Evolutionary conservation across 1,140 invertebrate genomes (phyloP), one percentile per base, ranked within the genome.

Genomic region (Cecropterus lyciades): DNA sequence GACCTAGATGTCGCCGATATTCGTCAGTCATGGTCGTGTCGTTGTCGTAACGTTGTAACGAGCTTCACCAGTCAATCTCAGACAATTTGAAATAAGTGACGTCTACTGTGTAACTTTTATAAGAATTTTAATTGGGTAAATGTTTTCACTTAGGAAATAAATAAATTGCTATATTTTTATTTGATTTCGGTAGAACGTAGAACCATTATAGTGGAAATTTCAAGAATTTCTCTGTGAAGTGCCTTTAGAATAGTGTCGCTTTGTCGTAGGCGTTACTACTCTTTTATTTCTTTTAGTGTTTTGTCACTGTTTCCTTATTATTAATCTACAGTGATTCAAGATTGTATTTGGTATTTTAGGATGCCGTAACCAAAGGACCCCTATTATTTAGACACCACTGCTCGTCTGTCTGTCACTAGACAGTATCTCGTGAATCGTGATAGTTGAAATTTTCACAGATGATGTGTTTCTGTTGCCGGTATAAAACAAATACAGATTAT

Each of bases 81-180:
- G 60, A 77, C 69, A 77, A 79, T 79, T 82, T 77, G 62, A 75
- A 79, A 73, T 80, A 79, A 79, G 65, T 73, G 70, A 60, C 62
- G 63, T 73, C 72, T 52, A 15, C 59, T 40, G 59, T 63, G 46
- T 63, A 63, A 69, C 57, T 70, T 69, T 72, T 72, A 67, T 65
- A 69, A 72, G 77, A 79, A 83, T 77, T 84, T 75, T 77, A 79
- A 79, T 80, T 82, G 73, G 67, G 68, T 76, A 72, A 75, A 73
- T 69, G 59, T 67, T 69, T 71, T 69, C 63, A 72, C 56, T 67
- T 63, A 52, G 59, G 10, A 40, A 62, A 63, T 63, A 63, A 63
- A 63, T 63, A 63, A 63, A 63, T 63, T 42, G 49, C 33, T 63
- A 27, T 60, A 52, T 63, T 63, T 63, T 62, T 48, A 42, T 63